Conservation (phyloP, 2,113 vertebrate species). For the Nothobranchius furzeri region DNA sequence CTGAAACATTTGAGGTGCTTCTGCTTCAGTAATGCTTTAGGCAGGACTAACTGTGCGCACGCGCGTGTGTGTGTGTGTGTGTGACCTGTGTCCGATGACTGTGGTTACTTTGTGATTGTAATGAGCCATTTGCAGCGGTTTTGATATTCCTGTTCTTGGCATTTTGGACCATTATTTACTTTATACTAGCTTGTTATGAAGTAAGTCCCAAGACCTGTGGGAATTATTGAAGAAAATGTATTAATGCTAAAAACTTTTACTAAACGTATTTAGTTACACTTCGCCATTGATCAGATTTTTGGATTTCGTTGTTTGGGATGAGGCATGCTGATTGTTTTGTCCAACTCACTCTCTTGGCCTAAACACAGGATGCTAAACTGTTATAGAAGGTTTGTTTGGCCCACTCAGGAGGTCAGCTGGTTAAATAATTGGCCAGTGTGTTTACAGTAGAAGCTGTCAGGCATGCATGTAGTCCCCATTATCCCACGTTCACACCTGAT, state of each 20-base stretch:
- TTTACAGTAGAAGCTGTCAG: conserved; percentile 34
- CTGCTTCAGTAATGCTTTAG: no score
- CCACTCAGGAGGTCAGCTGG: conserved; percentile 30
- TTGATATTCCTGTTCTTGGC: neutral
- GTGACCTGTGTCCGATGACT: no score
- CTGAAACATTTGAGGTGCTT: no score
- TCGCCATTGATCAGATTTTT: neutral
- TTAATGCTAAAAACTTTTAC: no score
- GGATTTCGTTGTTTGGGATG: neutral
- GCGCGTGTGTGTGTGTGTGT: no score
- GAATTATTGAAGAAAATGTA: no score
- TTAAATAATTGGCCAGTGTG: conserved; percentile 28
- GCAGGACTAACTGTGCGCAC: no score
- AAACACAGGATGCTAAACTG: conserved; percentile 2
- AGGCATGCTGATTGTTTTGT: neutral
- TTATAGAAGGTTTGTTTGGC: conserved; percentile 38
- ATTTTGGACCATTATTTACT: neutral
- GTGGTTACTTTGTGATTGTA: no score
- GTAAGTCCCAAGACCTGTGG: no score
- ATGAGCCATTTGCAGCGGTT: no score
- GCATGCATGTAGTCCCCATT: conserved; percentile 30
- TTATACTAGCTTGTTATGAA: no score
- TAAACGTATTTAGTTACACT: no score
- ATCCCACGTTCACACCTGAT: conserved; percentile 43
- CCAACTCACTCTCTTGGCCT: neutral